Conservation (phyloP, 2,888 invertebrate genomes). For the Lasioglossum calceatum region DNA sequence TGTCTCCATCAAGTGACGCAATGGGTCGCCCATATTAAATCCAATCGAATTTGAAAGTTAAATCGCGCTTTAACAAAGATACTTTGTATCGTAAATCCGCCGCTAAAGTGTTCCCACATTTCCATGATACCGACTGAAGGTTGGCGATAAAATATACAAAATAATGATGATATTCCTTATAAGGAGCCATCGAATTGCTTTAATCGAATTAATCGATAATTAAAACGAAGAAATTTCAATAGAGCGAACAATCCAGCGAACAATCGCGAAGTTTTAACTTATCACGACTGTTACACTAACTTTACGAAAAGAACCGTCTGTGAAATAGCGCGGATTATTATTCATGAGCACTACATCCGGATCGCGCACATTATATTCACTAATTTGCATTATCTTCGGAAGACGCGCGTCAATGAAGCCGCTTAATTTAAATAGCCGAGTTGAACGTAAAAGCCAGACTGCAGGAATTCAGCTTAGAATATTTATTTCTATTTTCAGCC, state of each 20-base stretch:
- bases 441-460: constrained; percentile 4
- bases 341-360: constrained; percentile 72
- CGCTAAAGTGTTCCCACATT: constrained; percentile 6
- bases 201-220: background rate
- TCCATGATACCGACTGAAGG: constrained; percentile 8
- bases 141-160: background rate
- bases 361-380: constrained; percentile 50
- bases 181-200: background rate
- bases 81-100: background rate
- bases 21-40: background rate
- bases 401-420: constrained; percentile 43
- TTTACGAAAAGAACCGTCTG: constrained; percentile 22
- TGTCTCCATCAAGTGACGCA: background rate
- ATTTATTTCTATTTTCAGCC: background rate
- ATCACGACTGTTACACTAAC: constrained; percentile 24
- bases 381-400: constrained; percentile 56
- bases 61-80: background rate
- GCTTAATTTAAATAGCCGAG: constrained; percentile 38
- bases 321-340: constrained; percentile 66
- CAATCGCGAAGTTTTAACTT: background rate
- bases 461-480: background rate
- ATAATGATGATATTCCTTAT: background rate
- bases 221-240: background rate
- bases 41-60: background rate
- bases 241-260: background rate